Base-by-base conservation (phyloP, 2,113 vertebrate genomes). In the Zootoca vivipara region DNA sequence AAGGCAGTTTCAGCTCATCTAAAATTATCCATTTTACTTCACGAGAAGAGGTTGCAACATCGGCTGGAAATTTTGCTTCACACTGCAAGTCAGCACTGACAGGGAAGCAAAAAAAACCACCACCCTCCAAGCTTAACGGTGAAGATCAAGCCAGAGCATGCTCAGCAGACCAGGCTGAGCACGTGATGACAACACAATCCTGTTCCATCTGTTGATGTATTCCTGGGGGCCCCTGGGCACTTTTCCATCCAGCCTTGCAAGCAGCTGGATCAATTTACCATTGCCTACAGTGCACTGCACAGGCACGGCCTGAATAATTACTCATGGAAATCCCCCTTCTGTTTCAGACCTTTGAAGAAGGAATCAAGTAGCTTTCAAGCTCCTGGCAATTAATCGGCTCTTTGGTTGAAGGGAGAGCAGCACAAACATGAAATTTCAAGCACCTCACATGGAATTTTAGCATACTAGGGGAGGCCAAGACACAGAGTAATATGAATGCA, bases 261-360 rank as follows among this genome's bases (percentile, higher is more conserved):
- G 97, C 98, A 98, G 96, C 97, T 97, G 97, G 96, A 98, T 98
- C 97, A 95, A 97, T 98, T 98, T 96, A 97, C 97, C 95, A 92
- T 91, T 96, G 93, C 94, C 88, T 93, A 96, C 93, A 93, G 95
- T 95, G 94, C 2, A 64, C 93, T 78, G 87, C 96, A 92, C 95
- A 90, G 96, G 96, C 96, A 93, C 88, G 85, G 95, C 56, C 94
- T 96, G 94, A 96, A 90, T 97, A 95, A 96, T 96, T 93, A 94
- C 96, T 96, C 94, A 70, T 95, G 96, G 97, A 97, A 97, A 97
- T 97, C 96, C 96, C 97, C 97, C 24, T 83, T 95, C 94, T 92
- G 94, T 85, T 95, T 94, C 95, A 38, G 90, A 38, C 85, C 95
- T 94, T 95, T 96, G 96, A 95, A 95, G 89, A 86, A 86, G 94